A percentile compares a stretch with the other conserved stretches of the same genome.
Evolutionary conservation across 2,888 invertebrate species (phyloP).

Genomic region (Dendrolimus houi): DNA sequence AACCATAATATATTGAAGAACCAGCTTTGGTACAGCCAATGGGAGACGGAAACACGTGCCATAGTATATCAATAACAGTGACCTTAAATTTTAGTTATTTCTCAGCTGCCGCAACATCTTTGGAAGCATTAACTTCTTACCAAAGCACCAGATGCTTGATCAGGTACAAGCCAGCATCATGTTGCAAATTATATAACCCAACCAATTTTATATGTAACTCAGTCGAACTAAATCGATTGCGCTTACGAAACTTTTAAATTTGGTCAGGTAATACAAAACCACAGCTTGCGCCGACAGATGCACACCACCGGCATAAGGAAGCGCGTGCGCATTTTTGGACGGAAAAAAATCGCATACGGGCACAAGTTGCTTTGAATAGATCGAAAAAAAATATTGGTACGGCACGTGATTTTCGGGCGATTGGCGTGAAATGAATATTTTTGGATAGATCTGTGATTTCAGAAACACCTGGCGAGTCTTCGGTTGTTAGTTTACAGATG

Average conservation of each 20-base stretch:
- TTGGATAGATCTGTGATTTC: slow-evolving; percentile 15
- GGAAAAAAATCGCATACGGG: slow-evolving; percentile 68
- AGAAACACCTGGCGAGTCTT: not conserved
- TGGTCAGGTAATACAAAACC: slow-evolving; percentile 42
- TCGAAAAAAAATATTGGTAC: slow-evolving; percentile 36
- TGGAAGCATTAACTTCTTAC: slow-evolving; percentile 39
- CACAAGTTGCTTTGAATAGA: slow-evolving; percentile 62
- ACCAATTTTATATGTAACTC: slow-evolving; percentile 15
- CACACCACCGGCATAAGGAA: slow-evolving; percentile 56
- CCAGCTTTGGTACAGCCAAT: slow-evolving; percentile 14
- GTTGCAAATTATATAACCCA: slow-evolving; percentile 56
- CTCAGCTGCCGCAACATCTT: slow-evolving; percentile 26
- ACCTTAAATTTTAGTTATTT: slow-evolving; percentile 8
- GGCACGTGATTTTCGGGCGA: slow-evolving; percentile 52
- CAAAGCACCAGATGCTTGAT: slow-evolving; percentile 63
- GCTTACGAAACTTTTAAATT: slow-evolving; percentile 18
- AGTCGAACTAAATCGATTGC: slow-evolving; percentile 1
- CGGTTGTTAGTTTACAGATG: too few relatives aligned
- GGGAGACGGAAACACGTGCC: slow-evolving; percentile 26
- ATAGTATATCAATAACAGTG: slow-evolving; percentile 1
- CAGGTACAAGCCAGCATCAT: slow-evolving; percentile 68
- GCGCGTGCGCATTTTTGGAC: slow-evolving; percentile 53
- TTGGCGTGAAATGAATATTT: slow-evolving; percentile 48
- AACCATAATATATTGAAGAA: slow-evolving; percentile 1
- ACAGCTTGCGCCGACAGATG: slow-evolving; percentile 71